These are phyloP conservation scores for Electrophaes corylata DNA, from an alignment of 2,888 invertebrate genomes.

Conservation along the genomic window DNA sequence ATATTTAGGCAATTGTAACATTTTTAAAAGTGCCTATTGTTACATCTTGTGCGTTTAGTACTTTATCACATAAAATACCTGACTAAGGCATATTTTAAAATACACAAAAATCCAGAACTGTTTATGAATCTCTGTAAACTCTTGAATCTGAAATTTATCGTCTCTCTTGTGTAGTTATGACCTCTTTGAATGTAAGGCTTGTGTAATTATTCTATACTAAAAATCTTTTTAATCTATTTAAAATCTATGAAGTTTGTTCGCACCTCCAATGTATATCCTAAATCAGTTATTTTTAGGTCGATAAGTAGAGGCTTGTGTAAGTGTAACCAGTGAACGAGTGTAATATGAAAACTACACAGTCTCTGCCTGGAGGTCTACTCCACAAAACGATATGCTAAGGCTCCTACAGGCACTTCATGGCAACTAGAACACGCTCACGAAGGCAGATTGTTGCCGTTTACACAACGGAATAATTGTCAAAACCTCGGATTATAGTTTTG, in stretches of 20 bases:
- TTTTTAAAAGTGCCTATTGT: constrained; percentile 21
- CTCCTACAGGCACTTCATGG: too few species aligned
- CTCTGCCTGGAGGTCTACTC: too few species aligned
- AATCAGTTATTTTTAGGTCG: constrained; percentile 24
- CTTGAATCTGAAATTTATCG: constrained; percentile 37
- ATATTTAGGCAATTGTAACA: constrained; percentile 8
- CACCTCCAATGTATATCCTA: constrained; percentile 34
- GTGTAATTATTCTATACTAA: constrained; percentile 33
- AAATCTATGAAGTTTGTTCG: constrained; percentile 39
- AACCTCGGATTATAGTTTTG: too few species aligned
- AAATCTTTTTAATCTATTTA: constrained; percentile 35
- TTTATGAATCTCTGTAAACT: constrained; percentile 29
- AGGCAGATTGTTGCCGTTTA: too few species aligned
- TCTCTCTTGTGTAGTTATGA: constrained; percentile 44
- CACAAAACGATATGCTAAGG: too few species aligned
- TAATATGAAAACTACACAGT: constrained; percentile 2
- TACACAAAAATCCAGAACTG: constrained; percentile 1
- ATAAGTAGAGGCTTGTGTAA: constrained; percentile 18
- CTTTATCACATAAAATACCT: constrained; percentile 1
- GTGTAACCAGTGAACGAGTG: constrained; percentile 9
- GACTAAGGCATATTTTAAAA: constrained; percentile 4
- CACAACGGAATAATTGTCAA: too few species aligned
- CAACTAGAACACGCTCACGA: too few species aligned
- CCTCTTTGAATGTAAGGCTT: constrained; percentile 39
- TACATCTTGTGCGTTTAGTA: constrained; percentile 2